phyloP scores from a whole-genome alignment of 2,888 invertebrate species.

The Cataglyphis albicans region DNA sequence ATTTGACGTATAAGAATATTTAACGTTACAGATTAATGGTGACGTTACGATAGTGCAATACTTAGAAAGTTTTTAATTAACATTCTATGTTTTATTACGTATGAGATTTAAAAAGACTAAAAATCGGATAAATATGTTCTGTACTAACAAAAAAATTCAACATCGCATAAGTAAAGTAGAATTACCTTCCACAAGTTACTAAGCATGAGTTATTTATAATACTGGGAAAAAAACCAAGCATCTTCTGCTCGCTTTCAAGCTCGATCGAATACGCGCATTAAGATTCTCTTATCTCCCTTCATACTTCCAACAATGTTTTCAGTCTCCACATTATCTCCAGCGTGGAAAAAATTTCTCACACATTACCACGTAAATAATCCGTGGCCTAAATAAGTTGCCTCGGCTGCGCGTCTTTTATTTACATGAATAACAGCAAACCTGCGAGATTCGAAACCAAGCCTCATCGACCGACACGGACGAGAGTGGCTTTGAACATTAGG shows the following conservation, averaged over 20 bases:
- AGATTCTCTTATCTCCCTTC: conserved; percentile 29
- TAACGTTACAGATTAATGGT: background rate
- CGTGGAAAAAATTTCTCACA: conserved; percentile 34
- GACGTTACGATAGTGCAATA: background rate
- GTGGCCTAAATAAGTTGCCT: background rate
- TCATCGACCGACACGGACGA: conserved; percentile 56
- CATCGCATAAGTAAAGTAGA: background rate
- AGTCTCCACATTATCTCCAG: conserved; percentile 28
- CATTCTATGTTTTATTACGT: background rate
- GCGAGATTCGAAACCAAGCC: conserved; percentile 56
- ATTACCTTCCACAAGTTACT: background rate
- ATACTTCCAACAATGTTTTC: conserved; percentile 15
- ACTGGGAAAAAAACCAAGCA: background rate
- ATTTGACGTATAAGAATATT: background rate
- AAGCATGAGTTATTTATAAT: background rate
- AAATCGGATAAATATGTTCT: background rate
- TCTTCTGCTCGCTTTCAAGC: background rate
- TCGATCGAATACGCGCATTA: background rate
- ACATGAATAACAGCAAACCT: conserved; percentile 27
- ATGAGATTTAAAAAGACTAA: background rate
- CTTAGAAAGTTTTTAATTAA: background rate
- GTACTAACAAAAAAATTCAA: background rate
- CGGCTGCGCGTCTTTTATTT: conserved; percentile 34
- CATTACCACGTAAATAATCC: conserved; percentile 40
- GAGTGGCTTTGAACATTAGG: conserved; percentile 79